Base-by-base conservation (phyloP, 2,113 vertebrate genomes). In the Dissostichus mawsoni region DNA sequence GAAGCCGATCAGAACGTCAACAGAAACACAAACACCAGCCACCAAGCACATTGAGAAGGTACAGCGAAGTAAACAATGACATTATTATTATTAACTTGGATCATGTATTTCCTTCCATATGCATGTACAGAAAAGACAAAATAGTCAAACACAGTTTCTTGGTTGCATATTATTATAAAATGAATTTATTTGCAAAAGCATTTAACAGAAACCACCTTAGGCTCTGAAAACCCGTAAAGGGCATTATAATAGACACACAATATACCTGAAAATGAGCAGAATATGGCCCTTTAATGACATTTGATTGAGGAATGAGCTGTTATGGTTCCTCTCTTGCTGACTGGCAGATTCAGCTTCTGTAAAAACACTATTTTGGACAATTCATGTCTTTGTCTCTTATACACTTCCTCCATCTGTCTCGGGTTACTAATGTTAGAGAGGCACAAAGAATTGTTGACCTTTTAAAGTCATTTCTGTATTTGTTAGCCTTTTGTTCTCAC, bases 1-100 rank as follows among this genome's bases (percentile, higher is more conserved):
- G 97, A 99, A 59, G 97, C 96, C 0, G 98, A 99, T 70, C 96
- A 97, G 82, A 96, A 96, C 0, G 94, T 98, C 82, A 97, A 97
- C 81, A 94, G 96, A 84, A 97, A 91, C 0, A 93, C 96, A 80
- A 97, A 94, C 73, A 70, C 93, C 44, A 96, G 94, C 0, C 0
- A 84, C 92, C 44, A 98, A 96, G 85, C 96, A 6, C 3, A 76
- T 86, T 5, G 92, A 93, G 12, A 93, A 90, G 90, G 91, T 91
- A 84, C 9, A 5, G 25, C 18, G 25, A 2, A 4, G 61, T 16
- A 11, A 45, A 69, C 18, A 1, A 23, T 41, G 0, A 23, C 44
- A 33, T 12, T 18, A 29, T 29, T n/a, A n/a, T n/a, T 29, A 29
- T 14, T 11, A 45, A 69, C 20, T 8, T 29, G 33, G 20, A 71